A percentile compares a stretch with the other conserved stretches of the same genome.
These are phyloP conservation scores for Drosophila niveifrons DNA, from an alignment of 2,888 invertebrate species.

Conservation along the genomic window DNA sequence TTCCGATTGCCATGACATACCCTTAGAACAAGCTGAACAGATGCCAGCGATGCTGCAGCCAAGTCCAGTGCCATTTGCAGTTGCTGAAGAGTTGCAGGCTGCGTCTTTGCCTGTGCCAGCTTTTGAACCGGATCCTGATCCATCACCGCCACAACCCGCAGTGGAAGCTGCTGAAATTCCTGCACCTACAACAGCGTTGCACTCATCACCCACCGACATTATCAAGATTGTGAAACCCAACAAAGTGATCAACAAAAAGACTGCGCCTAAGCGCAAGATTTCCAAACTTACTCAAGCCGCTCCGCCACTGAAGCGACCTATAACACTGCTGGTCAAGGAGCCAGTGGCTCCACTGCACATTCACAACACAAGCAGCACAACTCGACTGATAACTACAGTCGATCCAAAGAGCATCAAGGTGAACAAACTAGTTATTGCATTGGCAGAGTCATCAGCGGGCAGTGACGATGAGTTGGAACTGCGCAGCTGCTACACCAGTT, in stretches of 20 bases:
- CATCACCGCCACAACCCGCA: not conserved
- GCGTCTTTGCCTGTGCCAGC: not conserved
- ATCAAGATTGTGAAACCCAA: constrained; percentile 84
- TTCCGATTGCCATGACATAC: not conserved
- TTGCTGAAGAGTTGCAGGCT: not conserved
- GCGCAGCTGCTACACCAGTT: constrained; percentile 45
- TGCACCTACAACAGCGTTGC: not conserved
- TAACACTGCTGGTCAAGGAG: constrained; percentile 60
- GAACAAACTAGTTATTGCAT: constrained; percentile 77
- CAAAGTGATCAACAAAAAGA: constrained; percentile 82
- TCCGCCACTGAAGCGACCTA: constrained; percentile 48
- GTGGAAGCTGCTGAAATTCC: not conserved
- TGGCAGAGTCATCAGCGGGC: constrained; percentile 76
- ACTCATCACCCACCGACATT: constrained; percentile 31
- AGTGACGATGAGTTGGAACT: constrained; percentile 75
- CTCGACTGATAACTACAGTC: constrained; percentile 77
- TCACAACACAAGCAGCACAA: constrained; percentile 34
- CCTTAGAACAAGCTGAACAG: not conserved
- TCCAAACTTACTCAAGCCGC: constrained; percentile 5
- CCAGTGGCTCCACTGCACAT: constrained; percentile 38
- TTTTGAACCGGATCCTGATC: constrained; percentile 1
- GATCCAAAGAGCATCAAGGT: constrained; percentile 77
- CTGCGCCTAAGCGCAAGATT: constrained; percentile 67
- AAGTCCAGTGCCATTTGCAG: not conserved
- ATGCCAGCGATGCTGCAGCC: not conserved